phyloP scores from a whole-genome alignment of 2,888 invertebrate genomes.

The Chorisops tibialis region DNA sequence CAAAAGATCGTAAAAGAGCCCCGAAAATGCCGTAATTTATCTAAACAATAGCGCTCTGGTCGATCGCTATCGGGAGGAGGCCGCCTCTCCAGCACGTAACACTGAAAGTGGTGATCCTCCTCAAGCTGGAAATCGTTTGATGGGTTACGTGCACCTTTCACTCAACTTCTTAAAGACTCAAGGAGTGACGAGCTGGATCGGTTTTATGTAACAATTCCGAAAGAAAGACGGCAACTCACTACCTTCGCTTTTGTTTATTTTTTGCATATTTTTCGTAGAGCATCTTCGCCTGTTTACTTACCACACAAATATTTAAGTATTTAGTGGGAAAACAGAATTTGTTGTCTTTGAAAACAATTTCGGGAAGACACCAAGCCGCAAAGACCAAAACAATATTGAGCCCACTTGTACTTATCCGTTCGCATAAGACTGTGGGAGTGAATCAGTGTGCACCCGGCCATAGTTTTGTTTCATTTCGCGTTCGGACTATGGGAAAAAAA shows the following conservation, averaged over 20 bases:
- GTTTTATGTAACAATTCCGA: too few species aligned
- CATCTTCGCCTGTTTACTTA: conserved; percentile 40
- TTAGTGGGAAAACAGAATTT: conserved; percentile 48
- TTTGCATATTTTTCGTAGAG: conserved; percentile 7
- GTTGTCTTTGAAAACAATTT: conserved; percentile 49
- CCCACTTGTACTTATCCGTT: neutral
- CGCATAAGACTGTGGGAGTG: too few species aligned
- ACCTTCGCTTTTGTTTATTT: conserved; percentile 11
- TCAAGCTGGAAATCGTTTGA: too few species aligned
- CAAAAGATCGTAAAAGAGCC: conserved; percentile 21
- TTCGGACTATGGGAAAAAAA: neutral
- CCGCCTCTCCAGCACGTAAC: too few species aligned
- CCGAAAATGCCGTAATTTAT: conserved; percentile 18
- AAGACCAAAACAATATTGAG: too few species aligned
- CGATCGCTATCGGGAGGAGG: too few species aligned
- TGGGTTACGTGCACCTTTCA: too few species aligned
- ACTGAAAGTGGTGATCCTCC: too few species aligned
- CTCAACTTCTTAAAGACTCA: too few species aligned
- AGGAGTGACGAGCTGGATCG: too few species aligned
- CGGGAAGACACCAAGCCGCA: conserved; percentile 22
- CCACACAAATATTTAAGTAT: conserved; percentile 51
- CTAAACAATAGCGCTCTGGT: conserved; percentile 23
- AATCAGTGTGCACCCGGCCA: neutral
- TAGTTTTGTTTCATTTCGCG: neutral
- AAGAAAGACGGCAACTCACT: too few species aligned